Percentiles rank a stretch among this genome's conserved stretches.
Evolutionary conservation across 2,888 invertebrate species (phyloP).

Genomic region (Amphipoea lucens): DNA sequence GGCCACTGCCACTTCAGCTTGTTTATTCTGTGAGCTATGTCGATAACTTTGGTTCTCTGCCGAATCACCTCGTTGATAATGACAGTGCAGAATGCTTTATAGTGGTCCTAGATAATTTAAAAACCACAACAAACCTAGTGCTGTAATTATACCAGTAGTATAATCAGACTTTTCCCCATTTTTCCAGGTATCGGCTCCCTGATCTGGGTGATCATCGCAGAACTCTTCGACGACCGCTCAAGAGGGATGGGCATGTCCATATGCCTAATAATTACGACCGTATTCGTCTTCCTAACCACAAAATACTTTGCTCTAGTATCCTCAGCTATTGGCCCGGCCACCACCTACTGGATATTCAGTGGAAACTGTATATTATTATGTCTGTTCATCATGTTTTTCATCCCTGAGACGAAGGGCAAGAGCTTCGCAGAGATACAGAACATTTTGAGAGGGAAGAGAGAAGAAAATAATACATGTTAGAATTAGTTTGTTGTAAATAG

Average conservation of each 20-base stretch:
- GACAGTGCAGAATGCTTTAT: too few relatives aligned
- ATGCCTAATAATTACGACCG: constrained; percentile 10
- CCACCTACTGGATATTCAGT: constrained; percentile 76
- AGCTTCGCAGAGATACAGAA: constrained; percentile 79
- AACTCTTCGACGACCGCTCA: constrained; percentile 77
- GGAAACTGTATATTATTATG: constrained; percentile 69
- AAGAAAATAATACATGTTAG: constrained; percentile 19
- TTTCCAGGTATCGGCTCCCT: constrained; percentile 80
- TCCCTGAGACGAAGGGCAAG: constrained; percentile 83
- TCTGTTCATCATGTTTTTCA: constrained; percentile 71
- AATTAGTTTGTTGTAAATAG: not conserved
- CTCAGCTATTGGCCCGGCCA: constrained; percentile 71
- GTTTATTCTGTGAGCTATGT: too few relatives aligned
- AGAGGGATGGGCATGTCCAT: constrained; percentile 45
- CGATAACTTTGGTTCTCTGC: too few relatives aligned
- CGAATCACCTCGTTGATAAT: too few relatives aligned
- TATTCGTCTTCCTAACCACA: constrained; percentile 60
- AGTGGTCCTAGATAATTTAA: too few relatives aligned
- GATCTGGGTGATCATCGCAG: constrained; percentile 74
- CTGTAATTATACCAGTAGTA: too few relatives aligned
- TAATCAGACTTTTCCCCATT: not conserved
- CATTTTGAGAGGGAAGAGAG: constrained; percentile 29
- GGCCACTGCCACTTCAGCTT: too few relatives aligned
- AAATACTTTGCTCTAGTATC: constrained; percentile 76
- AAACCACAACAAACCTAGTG: too few relatives aligned